Percentiles rank a stretch among this genome's conserved stretches.
Conservation (phyloP, 2,113 vertebrate species). For the Callaeas wilsoni region DNA sequence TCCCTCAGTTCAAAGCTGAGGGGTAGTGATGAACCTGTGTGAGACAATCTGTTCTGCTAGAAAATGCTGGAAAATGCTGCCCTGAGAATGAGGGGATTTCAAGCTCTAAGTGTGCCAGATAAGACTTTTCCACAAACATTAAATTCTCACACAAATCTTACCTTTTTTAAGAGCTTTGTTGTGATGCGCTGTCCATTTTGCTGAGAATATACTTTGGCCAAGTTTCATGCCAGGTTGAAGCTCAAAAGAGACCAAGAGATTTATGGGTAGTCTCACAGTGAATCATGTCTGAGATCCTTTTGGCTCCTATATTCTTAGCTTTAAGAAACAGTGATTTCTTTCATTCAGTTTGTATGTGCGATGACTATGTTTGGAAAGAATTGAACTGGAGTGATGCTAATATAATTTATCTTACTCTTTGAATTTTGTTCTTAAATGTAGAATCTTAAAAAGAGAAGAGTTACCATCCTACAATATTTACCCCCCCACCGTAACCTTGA, state of each 20-base stretch:
- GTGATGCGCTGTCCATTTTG: neutral
- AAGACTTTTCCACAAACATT: neutral
- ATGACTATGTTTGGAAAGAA: neutral
- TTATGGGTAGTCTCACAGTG: neutral
- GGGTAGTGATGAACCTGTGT: neutral
- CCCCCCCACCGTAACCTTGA: neutral
- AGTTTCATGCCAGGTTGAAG: neutral
- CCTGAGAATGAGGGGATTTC: neutral
- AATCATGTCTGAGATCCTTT: slow-evolving; percentile 14
- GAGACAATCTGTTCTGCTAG: neutral
- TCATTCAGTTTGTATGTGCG: neutral
- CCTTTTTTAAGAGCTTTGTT: neutral
- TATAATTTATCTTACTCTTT: neutral
- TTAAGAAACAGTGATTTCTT: slow-evolving; percentile 31
- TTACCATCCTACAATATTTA: neutral
- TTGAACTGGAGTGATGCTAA: neutral
- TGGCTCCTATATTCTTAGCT: neutral
- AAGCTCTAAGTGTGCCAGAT: neutral
- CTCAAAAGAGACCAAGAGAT: neutral
- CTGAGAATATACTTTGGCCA: neutral
- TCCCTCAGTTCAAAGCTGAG: neutral
- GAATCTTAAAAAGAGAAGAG: neutral
- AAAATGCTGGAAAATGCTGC: neutral
- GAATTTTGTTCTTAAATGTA: neutral
- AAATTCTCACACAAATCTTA: neutral